phyloP scores from a whole-genome alignment of 2,888 invertebrate genomes.

The Aelia acuminata region DNA sequence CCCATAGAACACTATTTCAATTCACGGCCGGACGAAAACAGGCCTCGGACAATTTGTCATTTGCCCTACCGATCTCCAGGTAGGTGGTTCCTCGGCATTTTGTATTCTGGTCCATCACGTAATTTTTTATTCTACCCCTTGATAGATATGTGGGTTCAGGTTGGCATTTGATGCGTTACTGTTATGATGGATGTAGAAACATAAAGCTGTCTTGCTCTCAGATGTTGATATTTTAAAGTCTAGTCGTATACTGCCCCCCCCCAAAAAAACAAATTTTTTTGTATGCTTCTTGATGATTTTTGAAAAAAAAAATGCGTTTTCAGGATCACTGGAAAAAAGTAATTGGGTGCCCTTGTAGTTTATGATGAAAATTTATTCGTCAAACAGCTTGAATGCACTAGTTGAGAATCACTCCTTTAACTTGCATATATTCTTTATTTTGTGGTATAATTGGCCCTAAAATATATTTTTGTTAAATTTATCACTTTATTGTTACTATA shows the following conservation, averaged over 20 bases:
- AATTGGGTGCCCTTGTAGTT: no score
- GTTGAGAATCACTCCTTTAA: no score
- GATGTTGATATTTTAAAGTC: not conserved
- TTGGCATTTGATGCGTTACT: conserved; percentile 11
- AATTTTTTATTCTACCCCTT: not conserved
- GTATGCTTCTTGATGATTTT: no score
- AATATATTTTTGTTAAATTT: no score
- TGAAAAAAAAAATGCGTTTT: no score
- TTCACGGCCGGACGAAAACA: conserved; percentile 21
- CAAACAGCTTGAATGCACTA: no score
- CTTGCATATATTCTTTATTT: no score
- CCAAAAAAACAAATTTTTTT: no score
- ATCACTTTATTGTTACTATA: no score
- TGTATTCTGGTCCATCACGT: not conserved
- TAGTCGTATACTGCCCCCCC: not conserved
- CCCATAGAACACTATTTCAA: conserved; percentile 1
- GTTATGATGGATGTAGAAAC: not conserved
- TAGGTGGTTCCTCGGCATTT: conserved; percentile 32
- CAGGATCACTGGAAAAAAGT: no score
- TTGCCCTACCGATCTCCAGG: conserved; percentile 43
- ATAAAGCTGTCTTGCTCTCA: not conserved
- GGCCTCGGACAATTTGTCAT: conserved; percentile 21
- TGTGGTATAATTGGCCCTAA: no score
- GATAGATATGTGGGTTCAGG: conserved; percentile 43
- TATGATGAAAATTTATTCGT: no score